Conservation (phyloP, 2,888 invertebrate species). For the Protodeltote pygarga region DNA sequence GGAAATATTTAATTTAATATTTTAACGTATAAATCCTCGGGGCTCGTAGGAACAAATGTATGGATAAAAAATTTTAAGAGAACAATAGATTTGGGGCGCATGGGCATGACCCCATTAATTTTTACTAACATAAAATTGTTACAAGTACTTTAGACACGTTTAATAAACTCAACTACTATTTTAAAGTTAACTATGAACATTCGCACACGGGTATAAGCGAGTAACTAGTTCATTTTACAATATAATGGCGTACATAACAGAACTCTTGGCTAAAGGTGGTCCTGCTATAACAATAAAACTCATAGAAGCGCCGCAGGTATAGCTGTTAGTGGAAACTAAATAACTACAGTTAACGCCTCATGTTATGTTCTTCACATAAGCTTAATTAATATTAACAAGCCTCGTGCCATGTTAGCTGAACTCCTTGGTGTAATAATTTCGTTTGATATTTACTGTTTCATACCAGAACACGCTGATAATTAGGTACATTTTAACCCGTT, state of each 20-base stretch:
- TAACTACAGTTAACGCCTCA: constrained; percentile 57
- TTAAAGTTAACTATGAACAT: constrained; percentile 13
- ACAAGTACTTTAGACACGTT: neutral
- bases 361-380: constrained; percentile 61
- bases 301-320: constrained; percentile 40
- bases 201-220: constrained; percentile 9
- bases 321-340: constrained; percentile 52
- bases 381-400: constrained; percentile 77
- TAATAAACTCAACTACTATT: neutral
- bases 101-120: too few relatives aligned
- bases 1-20: too few relatives aligned
- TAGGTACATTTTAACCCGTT: constrained; percentile 40
- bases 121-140: neutral
- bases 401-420: constrained; percentile 65
- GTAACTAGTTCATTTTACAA: constrained; percentile 35
- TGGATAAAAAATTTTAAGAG: too few relatives aligned
- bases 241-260: constrained; percentile 22
- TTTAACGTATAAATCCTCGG: too few relatives aligned
- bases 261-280: constrained; percentile 32
- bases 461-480: constrained; percentile 50
- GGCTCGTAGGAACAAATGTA: too few relatives aligned
- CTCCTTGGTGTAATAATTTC: constrained; percentile 68
- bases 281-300: constrained; percentile 48
- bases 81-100: too few relatives aligned
- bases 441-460: constrained; percentile 68